A percentile compares a stretch with the other conserved stretches of the same genome.
These are phyloP conservation scores for Stomatorhinus walkeri DNA, from an alignment of 2,797 vertebrate species.

Conservation along the genomic window DNA sequence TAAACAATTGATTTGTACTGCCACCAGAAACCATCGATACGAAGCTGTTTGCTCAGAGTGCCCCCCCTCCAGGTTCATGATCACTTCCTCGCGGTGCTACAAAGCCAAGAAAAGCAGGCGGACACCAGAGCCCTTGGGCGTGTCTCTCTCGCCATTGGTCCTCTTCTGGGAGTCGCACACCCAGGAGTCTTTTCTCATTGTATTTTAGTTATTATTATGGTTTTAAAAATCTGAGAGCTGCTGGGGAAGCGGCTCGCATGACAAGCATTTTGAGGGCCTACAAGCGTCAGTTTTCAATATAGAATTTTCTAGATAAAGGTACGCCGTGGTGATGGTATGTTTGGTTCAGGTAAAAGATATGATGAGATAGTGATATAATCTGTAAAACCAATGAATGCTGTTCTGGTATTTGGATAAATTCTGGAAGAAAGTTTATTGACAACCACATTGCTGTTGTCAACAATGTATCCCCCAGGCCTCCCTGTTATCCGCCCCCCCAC, in stretches of 20 bases:
- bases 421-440: background rate
- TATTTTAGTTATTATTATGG: background rate
- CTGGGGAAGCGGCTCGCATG: background rate
- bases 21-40: background rate
- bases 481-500: background rate
- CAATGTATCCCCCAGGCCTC: background rate
- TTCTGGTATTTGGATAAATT: background rate
- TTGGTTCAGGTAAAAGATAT: background rate
- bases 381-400: background rate
- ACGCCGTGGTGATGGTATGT: background rate
- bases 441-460: background rate
- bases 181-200: background rate
- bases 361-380: background rate
- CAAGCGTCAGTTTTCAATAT: background rate
- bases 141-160: background rate
- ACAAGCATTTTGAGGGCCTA: background rate
- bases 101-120: background rate
- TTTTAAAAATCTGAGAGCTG: background rate
- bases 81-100: background rate
- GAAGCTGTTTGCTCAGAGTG: background rate
- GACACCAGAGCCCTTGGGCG: background rate
- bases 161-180: background rate
- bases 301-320: background rate
- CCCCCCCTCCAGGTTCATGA: background rate
- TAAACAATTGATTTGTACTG: background rate